Evolutionary conservation across 2,888 invertebrate species (phyloP).

Genomic region (Empis livida): DNA sequence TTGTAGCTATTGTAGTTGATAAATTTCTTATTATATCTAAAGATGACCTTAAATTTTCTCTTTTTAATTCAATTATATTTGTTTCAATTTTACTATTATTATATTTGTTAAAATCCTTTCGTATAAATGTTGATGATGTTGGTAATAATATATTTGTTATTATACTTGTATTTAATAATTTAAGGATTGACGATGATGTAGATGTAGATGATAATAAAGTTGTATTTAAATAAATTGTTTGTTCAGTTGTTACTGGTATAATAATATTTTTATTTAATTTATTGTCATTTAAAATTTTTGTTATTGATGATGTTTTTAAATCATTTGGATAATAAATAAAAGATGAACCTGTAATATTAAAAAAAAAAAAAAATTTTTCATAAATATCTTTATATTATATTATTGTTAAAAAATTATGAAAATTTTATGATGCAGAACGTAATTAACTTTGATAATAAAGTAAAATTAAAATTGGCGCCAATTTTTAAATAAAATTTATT

Average conservation of each 20-base stretch:
- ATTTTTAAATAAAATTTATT: too few relatives aligned
- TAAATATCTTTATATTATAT: too few relatives aligned
- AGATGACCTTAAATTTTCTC: neutral
- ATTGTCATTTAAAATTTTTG: conserved; percentile 8
- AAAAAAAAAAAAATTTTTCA: neutral
- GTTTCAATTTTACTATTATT: neutral
- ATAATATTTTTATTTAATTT: conserved; percentile 10
- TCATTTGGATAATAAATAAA: conserved; percentile 11
- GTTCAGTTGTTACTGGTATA: conserved; percentile 8
- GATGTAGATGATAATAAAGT: conserved; percentile 5
- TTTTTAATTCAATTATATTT: conserved; percentile 3
- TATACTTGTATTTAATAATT: too few relatives aligned
- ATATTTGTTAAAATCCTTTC: conserved; percentile 4
- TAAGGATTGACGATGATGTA: conserved; percentile 5
- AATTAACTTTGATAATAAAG: too few relatives aligned
- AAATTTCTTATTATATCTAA: too few relatives aligned
- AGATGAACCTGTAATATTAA: conserved; percentile 12
- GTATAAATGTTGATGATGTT: neutral
- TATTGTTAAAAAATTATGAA: too few relatives aligned
- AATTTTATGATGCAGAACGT: too few relatives aligned
- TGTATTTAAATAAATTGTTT: conserved; percentile 9
- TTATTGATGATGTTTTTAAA: conserved; percentile 11
- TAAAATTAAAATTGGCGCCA: too few relatives aligned
- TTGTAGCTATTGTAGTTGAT: neutral
- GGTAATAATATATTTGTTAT: neutral